Base-by-base conservation (phyloP, 2,797 vertebrate genomes). In the Oceanodroma leucorhoa region DNA sequence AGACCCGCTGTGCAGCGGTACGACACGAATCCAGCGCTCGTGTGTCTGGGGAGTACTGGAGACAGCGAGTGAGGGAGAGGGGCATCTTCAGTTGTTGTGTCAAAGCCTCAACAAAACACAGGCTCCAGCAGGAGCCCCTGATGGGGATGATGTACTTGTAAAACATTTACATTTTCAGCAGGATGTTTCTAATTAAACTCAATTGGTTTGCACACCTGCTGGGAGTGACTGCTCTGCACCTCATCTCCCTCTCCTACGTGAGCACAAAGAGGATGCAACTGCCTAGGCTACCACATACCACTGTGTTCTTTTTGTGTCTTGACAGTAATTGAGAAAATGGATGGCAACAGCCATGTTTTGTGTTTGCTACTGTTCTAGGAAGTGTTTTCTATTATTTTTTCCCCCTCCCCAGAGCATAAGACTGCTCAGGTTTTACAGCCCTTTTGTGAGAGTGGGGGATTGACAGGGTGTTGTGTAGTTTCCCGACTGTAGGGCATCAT, bases 141-240 rank as follows among this genome's bases (percentile, higher is more conserved):
- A 64, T n/a, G 23, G 45, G 30, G 73, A 84, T 48, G 75, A 83
- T 53, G 46, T 34, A 48, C 82, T 83, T 72, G 61, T 75, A 87
- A 94, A 96, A 94, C 89, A 83, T 91, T 58, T 83, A 92, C 87
- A 79, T 94, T 94, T 95, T 78, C 87, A 94, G 94, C 89, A 90
- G 91, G 89, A 94, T 91, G 93, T 90, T 95, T 94, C 95, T 81
- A 93, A 95, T 94, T 94, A 94, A 86, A 86, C 90, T 84, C 73
- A 87, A 73, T 66, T 89, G 93, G 89, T 72, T 90, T 88, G 87
- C 62, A 79, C 66, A 91, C 91, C 94, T 91, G 93, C 94, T 95
- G 93, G 43, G 85, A 95, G 55, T 34, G 54, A 60, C 87, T 94
- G 77, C 60, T 69, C 89, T 60, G 83, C 58, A 88, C 76, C 89